Evolutionary conservation across 2,888 invertebrate species (phyloP), one percentile per base, ranked within the genome.

Genomic region (Pristionchus entomophagus): DNA sequence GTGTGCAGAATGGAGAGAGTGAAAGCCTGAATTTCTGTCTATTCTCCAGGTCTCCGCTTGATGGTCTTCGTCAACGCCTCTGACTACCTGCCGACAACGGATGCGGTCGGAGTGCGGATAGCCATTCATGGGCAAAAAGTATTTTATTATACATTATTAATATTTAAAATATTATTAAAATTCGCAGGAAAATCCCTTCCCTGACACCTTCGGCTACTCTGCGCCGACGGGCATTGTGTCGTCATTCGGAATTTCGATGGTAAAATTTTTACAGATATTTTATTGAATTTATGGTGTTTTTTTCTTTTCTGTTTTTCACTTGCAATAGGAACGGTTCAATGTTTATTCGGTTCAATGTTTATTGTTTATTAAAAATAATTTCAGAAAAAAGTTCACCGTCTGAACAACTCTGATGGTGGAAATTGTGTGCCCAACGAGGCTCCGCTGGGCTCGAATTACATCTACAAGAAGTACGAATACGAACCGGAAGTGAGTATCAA

Each of bases 61-160:
- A 91, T 93, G 91, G 88, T 93, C 17, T 92, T 91, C 81, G 92
- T 93, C 32, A 93, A 93, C 80, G 86, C 91, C 0, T 90, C 92
- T 0, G 93, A 93, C 69, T 93, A 93, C 80, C 88, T 93, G 32
- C 93, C 93, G 8, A 93, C 92, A 0, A 93, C 92, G 0, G 92
- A 93, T 87, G 91, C 92, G 0, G 88, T 88, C 12, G 92, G 92
- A n/a, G 93, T 93, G 14, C 86, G 92, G 38, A 92, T 93, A 22
- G 92, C 92, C 8, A 93, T 93, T 35, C 93, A 93, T 85, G 92
- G 90, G 29, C 89, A 90, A 77, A 86, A 84, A 73, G 83, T 62
- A 45, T 17, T 6, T 56, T 56, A n/a, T 56, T 56, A 56, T 22
- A 56, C 5, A 56, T 56, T 14, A 22, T 56, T 22, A 17, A 56